Conservation (phyloP, 2,797 vertebrate species). For the Tarsius wallacei region DNA sequence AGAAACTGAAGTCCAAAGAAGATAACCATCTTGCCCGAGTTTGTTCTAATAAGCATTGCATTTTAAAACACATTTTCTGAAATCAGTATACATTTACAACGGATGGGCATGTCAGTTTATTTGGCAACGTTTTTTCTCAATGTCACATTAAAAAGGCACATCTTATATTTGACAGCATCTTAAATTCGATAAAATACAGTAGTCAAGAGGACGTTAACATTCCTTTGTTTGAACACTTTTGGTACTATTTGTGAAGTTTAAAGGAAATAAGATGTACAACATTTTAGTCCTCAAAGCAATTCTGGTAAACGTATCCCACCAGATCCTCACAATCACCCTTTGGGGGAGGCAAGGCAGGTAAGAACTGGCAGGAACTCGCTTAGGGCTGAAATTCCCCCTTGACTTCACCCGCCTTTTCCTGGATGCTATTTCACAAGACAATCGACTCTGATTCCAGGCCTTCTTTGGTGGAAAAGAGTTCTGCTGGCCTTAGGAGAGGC, state of each 20-base stretch:
- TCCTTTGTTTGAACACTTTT: neutral
- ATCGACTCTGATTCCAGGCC: neutral
- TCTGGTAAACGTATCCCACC: neutral
- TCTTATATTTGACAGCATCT: neutral
- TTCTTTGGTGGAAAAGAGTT: neutral
- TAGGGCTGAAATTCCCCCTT: neutral
- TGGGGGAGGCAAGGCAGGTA: neutral
- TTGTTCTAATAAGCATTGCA: slow-evolving; percentile 24
- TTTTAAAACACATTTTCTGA: neutral
- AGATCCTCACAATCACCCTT: neutral
- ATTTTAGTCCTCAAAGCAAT: neutral
- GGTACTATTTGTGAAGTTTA: neutral
- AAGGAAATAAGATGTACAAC: neutral
- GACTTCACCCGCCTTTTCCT: neutral
- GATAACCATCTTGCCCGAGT: neutral
- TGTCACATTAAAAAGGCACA: neutral
- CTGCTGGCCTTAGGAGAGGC: neutral
- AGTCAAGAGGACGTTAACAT: neutral
- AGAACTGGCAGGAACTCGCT: neutral
- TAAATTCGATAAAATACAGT: slow-evolving; percentile 1
- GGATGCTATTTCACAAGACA: neutral
- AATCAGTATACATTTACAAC: slow-evolving; percentile 12
- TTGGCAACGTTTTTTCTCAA: neutral
- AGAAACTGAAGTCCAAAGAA: neutral
- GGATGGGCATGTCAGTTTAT: neutral